Evolutionary conservation across 2,113 vertebrate genomes (phyloP), one percentile per base, ranked within the genome.

Genomic region (Dermatemys mawii): DNA sequence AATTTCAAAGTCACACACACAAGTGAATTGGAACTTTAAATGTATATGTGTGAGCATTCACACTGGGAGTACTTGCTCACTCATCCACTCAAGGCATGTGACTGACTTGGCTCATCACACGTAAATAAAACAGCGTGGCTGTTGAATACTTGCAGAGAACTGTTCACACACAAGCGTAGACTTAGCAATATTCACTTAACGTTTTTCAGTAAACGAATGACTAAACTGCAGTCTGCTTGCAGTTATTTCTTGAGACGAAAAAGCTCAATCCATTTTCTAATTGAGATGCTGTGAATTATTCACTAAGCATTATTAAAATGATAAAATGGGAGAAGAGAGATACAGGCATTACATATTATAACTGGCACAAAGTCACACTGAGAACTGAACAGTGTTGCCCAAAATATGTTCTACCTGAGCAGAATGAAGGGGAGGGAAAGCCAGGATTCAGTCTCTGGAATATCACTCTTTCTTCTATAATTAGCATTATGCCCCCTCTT

Each of bases 391-490:
- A 17, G 3, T 89, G 24, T 81, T 94, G 80, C 80, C 76, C 73
- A 79, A 94, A 94, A 93, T 83, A 78, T 0, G 73, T 26, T 2
- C 0, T 57, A 41, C 63, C 88, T 88, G 26, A 84, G 79, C 0
- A 3, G 22, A 92, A 16, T 27, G 88, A 51, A 90, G 63, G 89
- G 26, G 4, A 88, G 50, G 13, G 26, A 11, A 94, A 76, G 78
- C 48, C 60, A 83, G 51, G 67, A 93, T 12, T 6, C 1, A 21
- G 12, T 49, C 4, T 92, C 70, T 90, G 16, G 70, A 89, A 84
- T 90, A 94, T 46, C 90, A 86, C 81, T 70, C n/a, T 89, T 92
- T 86, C 60, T 84, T 88, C 78, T 95, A 60, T 80, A 38, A 22
- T 73, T 95, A 94, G 81, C 51, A 0, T 90, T 93, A 78, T 76